These are phyloP conservation scores for Laothoe populi DNA, from an alignment of 2,888 invertebrate genomes.

Conservation along the genomic window DNA sequence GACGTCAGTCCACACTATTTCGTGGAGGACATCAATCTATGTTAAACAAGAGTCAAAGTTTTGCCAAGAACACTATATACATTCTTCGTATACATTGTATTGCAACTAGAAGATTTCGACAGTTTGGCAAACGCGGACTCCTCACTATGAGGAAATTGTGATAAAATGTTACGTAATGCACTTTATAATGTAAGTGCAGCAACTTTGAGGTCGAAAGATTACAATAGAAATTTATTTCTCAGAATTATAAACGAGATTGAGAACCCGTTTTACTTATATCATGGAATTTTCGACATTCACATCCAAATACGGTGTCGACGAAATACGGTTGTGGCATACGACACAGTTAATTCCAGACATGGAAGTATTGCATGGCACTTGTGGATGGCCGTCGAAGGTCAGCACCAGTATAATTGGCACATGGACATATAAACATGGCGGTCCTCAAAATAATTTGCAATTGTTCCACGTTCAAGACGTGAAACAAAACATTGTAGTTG, in stretches of 20 bases:
- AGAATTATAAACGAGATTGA: slow-evolving; percentile 4
- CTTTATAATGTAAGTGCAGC: slow-evolving; percentile 16
- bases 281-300: slow-evolving; percentile 41
- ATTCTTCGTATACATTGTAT: slow-evolving; percentile 12
- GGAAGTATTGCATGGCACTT: slow-evolving; percentile 44
- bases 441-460: slow-evolving; percentile 65
- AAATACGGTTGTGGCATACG: slow-evolving; percentile 44
- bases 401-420: slow-evolving; percentile 58
- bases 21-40: slow-evolving; percentile 10
- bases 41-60: slow-evolving; percentile 1
- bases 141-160: slow-evolving; percentile 10
- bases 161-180: slow-evolving; percentile 6
- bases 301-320: slow-evolving; percentile 41
- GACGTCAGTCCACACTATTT: slow-evolving; percentile 12
- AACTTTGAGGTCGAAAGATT: slow-evolving; percentile 17
- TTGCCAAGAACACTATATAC: slow-evolving; percentile 6
- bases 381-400: slow-evolving; percentile 51
- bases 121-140: slow-evolving; percentile 13
- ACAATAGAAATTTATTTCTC: slow-evolving; percentile 14
- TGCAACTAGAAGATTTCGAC: slow-evolving; percentile 3
- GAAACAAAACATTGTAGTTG: slow-evolving; percentile 62
- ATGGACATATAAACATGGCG: slow-evolving; percentile 61
- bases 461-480: slow-evolving; percentile 61
- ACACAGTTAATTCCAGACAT: slow-evolving; percentile 46
- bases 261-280: slow-evolving; percentile 17